Conservation (phyloP, 2,797 vertebrate species). For the Buphagus erythrorhynchus region DNA sequence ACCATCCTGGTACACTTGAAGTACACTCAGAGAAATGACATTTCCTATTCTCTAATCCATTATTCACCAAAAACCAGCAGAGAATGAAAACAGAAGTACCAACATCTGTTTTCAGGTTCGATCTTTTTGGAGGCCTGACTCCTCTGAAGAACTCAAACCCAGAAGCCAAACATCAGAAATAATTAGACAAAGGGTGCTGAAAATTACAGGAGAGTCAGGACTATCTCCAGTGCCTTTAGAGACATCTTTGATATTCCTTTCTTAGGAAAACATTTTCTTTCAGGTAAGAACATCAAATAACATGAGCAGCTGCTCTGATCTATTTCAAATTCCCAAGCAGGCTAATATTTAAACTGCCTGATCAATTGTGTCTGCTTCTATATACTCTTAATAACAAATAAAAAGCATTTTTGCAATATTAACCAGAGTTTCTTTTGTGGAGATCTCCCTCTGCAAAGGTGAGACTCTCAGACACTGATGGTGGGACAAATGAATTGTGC, state of each 20-base stretch:
- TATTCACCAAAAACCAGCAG: conserved; percentile 27
- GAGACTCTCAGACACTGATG: not conserved
- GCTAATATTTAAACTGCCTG: not conserved
- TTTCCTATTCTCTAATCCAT: conserved; percentile 48
- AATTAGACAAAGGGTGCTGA: conserved; percentile 28
- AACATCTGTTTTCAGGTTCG: conserved; percentile 42
- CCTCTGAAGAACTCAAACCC: conserved; percentile 22
- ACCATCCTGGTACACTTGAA: not conserved
- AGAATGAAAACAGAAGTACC: conserved; percentile 33
- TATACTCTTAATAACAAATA: not conserved
- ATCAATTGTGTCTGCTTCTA: not conserved
- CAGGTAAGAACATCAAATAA: not conserved
- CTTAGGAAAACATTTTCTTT: not conserved
- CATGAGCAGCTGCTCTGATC: not conserved
- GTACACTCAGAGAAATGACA: conserved; percentile 27
- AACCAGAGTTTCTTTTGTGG: not conserved
- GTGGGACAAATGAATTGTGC: not conserved
- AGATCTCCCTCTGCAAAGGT: not conserved
- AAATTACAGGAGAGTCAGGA: not conserved
- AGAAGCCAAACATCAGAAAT: conserved; percentile 37
- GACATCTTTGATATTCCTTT: not conserved
- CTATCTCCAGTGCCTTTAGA: not conserved
- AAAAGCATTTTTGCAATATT: not conserved
- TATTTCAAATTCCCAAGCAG: not conserved
- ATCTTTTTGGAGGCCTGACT: conserved; percentile 13